Evolutionary conservation across 2,113 vertebrate species (phyloP), one percentile per base, ranked within the genome.

Genomic region (Megaceryle torquata): DNA sequence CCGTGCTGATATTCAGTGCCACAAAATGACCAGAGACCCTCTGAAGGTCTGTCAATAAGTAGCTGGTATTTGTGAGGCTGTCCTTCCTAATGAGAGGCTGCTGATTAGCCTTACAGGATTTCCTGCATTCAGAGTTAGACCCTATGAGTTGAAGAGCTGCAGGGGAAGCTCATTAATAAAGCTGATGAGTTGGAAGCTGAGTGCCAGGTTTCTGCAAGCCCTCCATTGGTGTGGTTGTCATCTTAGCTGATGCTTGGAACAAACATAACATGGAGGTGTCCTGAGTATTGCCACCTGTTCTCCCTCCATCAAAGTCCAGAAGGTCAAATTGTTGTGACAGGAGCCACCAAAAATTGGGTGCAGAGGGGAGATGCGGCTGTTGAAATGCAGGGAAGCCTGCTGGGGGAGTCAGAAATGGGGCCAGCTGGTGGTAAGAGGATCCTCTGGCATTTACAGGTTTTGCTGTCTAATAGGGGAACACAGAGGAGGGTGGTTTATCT

Each of bases 1-100:
- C 4, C 0, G 0, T 56, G 51, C 35, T 71, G 39, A 33, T 43
- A 7, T 67, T 81, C 8, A 29, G 43, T 56, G 56, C 35, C n/a
- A 50, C 1, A 1, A 51, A 43, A 50, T 13, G 69, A 63, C n/a
- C 26, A 16, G 46, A 83, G 46, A 29, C 26, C 13, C 13, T 88
- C 25, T 64, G n/a, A 20, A 67, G 17, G 28, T 74, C n/a, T 94
- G 65, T 20, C 11, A 74, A 63, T 37, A 83, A 60, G 33, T 25
- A 70, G 22, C 28, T 71, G 77, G 39, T 75, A 59, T 41, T 53
- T 71, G 28, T 20, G 31, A 56, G 22, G 9, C 13, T 88, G 19
- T 65, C 28, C 43, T 86, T 81, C 17, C n/a, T 56, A 21, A 70
- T 5, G 10, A 86, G 68, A 75, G 43, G 20, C 7, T 56, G 21